These are phyloP conservation scores for Diphyllodes magnificus DNA, from an alignment of 2,113 vertebrate species.

Conservation along the genomic window DNA sequence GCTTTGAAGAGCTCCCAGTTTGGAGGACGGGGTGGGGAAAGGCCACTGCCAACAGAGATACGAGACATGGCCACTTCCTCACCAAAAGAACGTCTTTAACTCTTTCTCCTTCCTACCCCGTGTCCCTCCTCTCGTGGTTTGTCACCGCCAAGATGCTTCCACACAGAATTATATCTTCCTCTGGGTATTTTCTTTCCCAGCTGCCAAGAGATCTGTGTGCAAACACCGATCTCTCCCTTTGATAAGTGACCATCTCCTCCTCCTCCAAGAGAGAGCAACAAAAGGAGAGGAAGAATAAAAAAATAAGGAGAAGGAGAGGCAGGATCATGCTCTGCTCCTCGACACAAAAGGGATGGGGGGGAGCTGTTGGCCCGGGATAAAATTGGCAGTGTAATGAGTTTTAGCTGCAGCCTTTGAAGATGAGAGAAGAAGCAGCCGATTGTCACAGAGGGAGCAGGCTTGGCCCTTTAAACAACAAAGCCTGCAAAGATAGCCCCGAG, in stretches of 20 bases:
- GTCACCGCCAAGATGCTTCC: background rate
- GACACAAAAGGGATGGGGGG: background rate
- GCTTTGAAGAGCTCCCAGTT: background rate
- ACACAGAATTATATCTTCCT: background rate
- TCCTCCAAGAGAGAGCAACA: background rate
- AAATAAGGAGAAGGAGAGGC: background rate
- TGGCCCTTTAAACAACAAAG: conserved; percentile 42
- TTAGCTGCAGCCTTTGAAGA: conserved; percentile 45
- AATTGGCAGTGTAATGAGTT: conserved; percentile 5
- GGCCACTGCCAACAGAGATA: background rate
- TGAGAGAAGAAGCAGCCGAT: conserved; percentile 42
- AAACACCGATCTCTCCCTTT: background rate
- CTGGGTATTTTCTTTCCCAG: background rate
- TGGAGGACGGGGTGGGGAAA: background rate
- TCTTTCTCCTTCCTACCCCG: background rate
- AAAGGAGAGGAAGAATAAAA: background rate
- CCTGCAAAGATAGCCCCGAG: conserved; percentile 44
- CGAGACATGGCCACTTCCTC: background rate
- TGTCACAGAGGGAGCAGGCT: background rate
- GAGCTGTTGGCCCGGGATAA: background rate
- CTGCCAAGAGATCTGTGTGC: background rate
- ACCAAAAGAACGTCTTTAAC: background rate
- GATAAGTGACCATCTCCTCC: background rate
- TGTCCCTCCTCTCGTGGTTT: background rate
- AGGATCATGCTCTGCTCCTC: background rate